These are phyloP conservation scores for Poeciliopsis occidentalis DNA, from an alignment of 2,113 vertebrate species.

Conservation along the genomic window DNA sequence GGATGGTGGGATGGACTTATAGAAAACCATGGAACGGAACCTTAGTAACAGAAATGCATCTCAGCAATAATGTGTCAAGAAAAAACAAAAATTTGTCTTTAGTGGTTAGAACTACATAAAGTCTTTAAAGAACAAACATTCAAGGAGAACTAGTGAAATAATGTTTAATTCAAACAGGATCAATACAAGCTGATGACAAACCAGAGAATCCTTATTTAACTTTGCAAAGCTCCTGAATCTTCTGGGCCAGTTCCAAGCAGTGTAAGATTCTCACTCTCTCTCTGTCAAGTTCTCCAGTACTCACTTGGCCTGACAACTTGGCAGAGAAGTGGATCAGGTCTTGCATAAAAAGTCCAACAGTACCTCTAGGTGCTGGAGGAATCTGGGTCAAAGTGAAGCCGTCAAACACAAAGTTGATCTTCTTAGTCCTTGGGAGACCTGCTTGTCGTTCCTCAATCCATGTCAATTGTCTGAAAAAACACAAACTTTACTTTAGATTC, in stretches of 20 bases:
- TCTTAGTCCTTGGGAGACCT: slow-evolving; percentile 84
- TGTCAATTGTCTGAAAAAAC: slow-evolving; percentile 80
- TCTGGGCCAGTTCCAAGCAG: slow-evolving; percentile 85
- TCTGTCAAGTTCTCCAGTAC: slow-evolving; percentile 77
- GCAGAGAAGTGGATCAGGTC: slow-evolving; percentile 87
- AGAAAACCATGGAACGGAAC: no score
- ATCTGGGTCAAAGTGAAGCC: slow-evolving; percentile 83
- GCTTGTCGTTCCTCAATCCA: slow-evolving; percentile 93
- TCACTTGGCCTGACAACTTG: slow-evolving; percentile 85
- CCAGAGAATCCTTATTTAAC: background rate
- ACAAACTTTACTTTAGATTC: background rate
- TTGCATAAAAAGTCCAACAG: slow-evolving; percentile 91
- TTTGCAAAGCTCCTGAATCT: slow-evolving; percentile 81
- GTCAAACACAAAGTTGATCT: slow-evolving; percentile 87
- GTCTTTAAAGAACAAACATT: background rate
- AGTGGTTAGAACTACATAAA: no score
- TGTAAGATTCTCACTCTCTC: slow-evolving; percentile 86
- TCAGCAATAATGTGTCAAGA: no score
- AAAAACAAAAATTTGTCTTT: no score
- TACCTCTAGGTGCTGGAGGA: slow-evolving; percentile 75
- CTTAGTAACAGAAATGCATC: no score
- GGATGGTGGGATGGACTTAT: no score
- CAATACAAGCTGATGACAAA: background rate
- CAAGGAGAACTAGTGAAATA: background rate
- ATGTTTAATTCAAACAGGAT: background rate